phyloP scores from a whole-genome alignment of 2,113 vertebrate genomes.

The Phylloscopus trochilus region DNA sequence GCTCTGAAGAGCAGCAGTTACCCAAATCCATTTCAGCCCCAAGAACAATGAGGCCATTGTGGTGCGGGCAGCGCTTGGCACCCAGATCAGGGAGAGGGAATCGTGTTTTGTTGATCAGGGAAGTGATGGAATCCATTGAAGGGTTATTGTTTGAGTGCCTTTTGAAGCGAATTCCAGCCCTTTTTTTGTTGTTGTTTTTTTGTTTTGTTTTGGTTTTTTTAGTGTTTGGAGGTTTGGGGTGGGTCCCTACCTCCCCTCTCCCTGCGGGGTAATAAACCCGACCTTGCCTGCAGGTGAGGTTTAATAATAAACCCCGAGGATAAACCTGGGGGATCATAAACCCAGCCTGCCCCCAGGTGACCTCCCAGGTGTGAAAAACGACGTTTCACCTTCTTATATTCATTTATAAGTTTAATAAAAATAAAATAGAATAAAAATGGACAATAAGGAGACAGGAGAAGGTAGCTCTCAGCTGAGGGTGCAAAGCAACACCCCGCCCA shows the following conservation, averaged over 20 bases:
- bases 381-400: too few species aligned
- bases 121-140: constrained; percentile 43
- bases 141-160: neutral
- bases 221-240: neutral
- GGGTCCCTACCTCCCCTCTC: neutral
- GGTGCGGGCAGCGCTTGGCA: neutral
- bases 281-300: neutral
- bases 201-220: neutral
- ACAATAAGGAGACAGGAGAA: too few species aligned
- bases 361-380: neutral
- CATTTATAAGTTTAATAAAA: too few species aligned
- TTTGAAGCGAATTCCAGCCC: neutral
- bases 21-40: neutral
- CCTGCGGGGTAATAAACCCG: neutral
- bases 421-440: too few species aligned
- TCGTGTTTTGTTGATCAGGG: constrained; percentile 23
- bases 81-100: neutral
- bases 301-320: neutral
- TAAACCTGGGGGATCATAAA: neutral
- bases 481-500: too few species aligned
- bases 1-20: constrained; percentile 23
- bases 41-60: neutral
- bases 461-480: too few species aligned
- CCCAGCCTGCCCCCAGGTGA: neutral
- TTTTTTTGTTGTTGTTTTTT: neutral